Conservation (phyloP, 2,797 vertebrate species). For the Erethizon dorsatum region DNA sequence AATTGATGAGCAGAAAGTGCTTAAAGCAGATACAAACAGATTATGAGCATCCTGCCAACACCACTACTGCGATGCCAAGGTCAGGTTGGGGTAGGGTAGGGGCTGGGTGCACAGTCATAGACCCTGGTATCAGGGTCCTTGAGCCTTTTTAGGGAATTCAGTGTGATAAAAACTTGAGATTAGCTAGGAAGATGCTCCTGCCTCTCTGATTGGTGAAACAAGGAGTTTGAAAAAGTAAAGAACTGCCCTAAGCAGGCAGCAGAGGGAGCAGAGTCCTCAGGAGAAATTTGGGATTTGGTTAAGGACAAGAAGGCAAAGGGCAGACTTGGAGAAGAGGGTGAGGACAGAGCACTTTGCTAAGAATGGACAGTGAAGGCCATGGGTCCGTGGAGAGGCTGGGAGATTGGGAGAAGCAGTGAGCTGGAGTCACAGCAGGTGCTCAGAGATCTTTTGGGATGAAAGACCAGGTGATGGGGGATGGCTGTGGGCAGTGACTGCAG, state of each 20-base stretch:
- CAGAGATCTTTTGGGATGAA: neutral
- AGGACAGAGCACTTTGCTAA: neutral
- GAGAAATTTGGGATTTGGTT: neutral
- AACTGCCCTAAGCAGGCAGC: neutral
- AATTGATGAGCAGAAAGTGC: neutral
- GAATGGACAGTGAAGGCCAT: neutral
- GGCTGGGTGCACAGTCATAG: too few species aligned
- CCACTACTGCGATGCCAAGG: too few species aligned
- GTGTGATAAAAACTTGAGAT: neutral
- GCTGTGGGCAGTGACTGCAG: neutral
- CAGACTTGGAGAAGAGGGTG: neutral
- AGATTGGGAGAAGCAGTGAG: neutral
- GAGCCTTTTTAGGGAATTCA: neutral
- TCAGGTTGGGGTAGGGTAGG: too few species aligned
- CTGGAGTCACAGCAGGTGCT: neutral
- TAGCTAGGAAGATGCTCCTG: neutral
- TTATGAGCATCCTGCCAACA: neutral
- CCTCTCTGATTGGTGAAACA: too few species aligned
- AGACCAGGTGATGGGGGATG: neutral
- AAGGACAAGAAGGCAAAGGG: neutral
- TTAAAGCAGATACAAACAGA: neutral
- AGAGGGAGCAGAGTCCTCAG: neutral
- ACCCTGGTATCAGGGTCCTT: neutral
- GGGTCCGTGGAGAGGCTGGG: neutral
- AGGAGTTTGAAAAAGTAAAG: neutral